These are phyloP conservation scores for Emydoidea blandingii DNA, from an alignment of 2,797 vertebrate species.

Conservation along the genomic window DNA sequence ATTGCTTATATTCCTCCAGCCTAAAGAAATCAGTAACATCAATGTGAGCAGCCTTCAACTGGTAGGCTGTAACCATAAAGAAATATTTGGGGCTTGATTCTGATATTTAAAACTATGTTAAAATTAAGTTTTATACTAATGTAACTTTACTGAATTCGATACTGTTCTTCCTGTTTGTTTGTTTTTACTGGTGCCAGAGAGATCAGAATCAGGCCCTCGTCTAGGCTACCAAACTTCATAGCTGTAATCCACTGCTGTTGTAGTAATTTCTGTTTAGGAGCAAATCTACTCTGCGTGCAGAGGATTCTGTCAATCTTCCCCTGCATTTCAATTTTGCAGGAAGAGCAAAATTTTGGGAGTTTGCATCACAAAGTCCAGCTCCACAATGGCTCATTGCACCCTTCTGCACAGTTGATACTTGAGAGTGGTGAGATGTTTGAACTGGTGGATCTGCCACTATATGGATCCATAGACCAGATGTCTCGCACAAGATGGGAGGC, in stretches of 20 bases:
- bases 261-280: neutral
- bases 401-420: neutral
- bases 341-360: neutral
- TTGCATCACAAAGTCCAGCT: neutral
- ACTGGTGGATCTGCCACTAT: neutral
- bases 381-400: neutral
- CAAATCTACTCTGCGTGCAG: neutral
- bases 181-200: neutral
- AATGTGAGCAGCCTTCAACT: neutral
- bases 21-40: neutral
- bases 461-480: neutral
- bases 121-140: neutral
- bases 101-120: neutral
- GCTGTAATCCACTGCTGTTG: neutral
- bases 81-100: neutral
- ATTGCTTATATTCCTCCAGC: neutral
- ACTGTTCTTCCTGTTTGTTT: neutral
- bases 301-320: neutral
- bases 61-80: neutral
- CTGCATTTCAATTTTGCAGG: neutral
- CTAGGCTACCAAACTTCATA: neutral
- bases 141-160: neutral
- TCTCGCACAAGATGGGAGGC: neutral
- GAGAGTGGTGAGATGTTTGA: neutral
- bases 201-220: neutral